These are phyloP conservation scores for Palloptera scutellata DNA, from an alignment of 2,888 invertebrate species.

Conservation along the genomic window DNA sequence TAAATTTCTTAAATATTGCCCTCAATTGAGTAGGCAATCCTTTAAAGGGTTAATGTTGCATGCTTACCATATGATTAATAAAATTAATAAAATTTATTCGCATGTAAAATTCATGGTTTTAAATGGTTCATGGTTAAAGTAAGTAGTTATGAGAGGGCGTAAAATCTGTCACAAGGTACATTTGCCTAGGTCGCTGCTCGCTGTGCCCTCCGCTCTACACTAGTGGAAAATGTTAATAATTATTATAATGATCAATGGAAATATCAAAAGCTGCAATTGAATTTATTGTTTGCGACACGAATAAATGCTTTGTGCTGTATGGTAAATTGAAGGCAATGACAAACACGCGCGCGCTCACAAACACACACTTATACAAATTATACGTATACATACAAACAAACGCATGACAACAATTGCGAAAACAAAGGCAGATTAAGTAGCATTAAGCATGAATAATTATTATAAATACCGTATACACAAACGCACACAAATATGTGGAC, in stretches of 20 bases:
- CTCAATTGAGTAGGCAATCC: too few relatives aligned
- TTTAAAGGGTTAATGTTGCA: too few relatives aligned
- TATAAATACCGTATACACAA: neutral
- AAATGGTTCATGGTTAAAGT: too few relatives aligned
- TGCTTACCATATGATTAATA: too few relatives aligned
- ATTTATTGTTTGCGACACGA: conserved; percentile 13
- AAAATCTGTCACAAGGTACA: too few relatives aligned
- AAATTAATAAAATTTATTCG: too few relatives aligned
- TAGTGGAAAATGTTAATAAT: neutral
- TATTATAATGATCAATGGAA: neutral
- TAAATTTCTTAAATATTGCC: too few relatives aligned
- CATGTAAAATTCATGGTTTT: too few relatives aligned
- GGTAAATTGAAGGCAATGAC: neutral
- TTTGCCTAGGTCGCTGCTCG: too few relatives aligned
- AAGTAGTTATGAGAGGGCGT: too few relatives aligned
- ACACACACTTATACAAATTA: neutral
- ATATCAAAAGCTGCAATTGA: conserved; percentile 4
- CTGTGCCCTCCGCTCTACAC: too few relatives aligned
- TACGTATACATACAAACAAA: neutral
- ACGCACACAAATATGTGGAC: neutral
- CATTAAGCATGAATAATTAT: conserved; percentile 23
- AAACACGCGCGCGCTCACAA: neutral
- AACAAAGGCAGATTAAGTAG: conserved; percentile 8
- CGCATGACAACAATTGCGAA: neutral
- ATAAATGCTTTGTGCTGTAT: neutral